Base-by-base conservation (phyloP, 2,888 invertebrate species). In the Megamerina dolium region DNA sequence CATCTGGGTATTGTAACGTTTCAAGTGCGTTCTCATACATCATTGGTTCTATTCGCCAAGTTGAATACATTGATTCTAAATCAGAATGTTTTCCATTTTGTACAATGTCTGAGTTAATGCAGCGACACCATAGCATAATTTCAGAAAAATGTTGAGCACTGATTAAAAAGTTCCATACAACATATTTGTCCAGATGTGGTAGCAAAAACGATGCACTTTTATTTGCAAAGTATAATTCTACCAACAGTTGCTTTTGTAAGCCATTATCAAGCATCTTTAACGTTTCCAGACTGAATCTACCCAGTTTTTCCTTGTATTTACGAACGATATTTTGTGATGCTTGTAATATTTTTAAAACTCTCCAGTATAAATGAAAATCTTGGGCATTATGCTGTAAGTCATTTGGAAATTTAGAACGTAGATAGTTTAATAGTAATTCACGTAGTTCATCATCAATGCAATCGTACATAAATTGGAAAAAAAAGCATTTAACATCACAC, bases 361-460 rank as follows among this genome's bases (percentile, higher is more conserved):
- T 57, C 59, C 67, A 68, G 47, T 64, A 60, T n/a, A 65, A 64
- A 9, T 63, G 55, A 14, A 66, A 49, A 9, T 64, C 54, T 0
- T 52, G 47, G 38, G 59, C 55, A 29, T 63, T 60, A 13, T 58
- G 48, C 13, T 61, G 63, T 26, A 59, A 69, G 9, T 54, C 50
- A 8, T 55, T 47, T 14, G 75, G 70, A 9, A 71, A 66, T 21
- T 74, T 70, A 48, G 77, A 78, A 32, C 75, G 74, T 45, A 87
- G 66, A 60, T 85, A 78, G 37, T 79, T 77, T 14, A 82, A 77
- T 51, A 87, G 75, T 53, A 81, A 80, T 54, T 83, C 80, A 55
- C 83, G 74, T 37, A 83, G 70, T 21, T 68, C 68, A n/a, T 51
- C 54, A 48, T 76, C 75, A 49, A 81, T 75, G 29, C 81, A 80